These are phyloP conservation scores for Germaria angustata DNA, from an alignment of 2,888 invertebrate species.

Conservation along the genomic window DNA sequence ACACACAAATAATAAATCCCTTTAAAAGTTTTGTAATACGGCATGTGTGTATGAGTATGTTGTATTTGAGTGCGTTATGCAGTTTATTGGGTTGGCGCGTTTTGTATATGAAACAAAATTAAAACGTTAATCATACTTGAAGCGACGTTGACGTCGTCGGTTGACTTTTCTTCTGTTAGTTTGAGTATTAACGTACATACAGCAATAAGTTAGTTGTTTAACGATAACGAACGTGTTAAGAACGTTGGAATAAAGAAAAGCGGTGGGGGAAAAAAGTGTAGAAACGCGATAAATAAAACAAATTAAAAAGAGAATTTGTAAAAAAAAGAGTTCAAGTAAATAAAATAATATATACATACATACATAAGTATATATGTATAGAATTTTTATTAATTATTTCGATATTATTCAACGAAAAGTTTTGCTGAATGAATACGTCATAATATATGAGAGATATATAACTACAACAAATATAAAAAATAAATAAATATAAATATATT, in stretches of 20 bases:
- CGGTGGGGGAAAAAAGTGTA: constrained; percentile 9
- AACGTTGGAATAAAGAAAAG: constrained; percentile 46
- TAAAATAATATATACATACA: not conserved
- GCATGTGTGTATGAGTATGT: constrained; percentile 10
- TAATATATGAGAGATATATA: not conserved
- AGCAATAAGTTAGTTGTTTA: constrained; percentile 61
- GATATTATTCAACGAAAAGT: too few relatives aligned
- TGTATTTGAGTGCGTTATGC: constrained; percentile 38
- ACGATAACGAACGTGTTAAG: constrained; percentile 67
- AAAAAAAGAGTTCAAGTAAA: constrained; percentile 2
- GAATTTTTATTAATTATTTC: too few relatives aligned
- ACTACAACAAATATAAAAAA: not conserved
- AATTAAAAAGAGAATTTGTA: constrained; percentile 22
- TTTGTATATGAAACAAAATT: constrained; percentile 51
- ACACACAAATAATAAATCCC: not conserved
- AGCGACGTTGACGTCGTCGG: constrained; percentile 16
- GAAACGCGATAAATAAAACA: constrained; percentile 29
- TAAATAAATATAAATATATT: not conserved
- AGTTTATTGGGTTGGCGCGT: constrained; percentile 55
- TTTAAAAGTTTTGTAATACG: not conserved
- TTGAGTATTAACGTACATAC: constrained; percentile 57
- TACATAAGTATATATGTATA: too few relatives aligned
- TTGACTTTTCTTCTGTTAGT: constrained; percentile 34
- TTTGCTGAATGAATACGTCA: too few relatives aligned
- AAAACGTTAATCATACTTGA: constrained; percentile 54